Evolutionary conservation across 1,140 invertebrate species (phyloP), one percentile per base, ranked within the genome.

Genomic region (Musca vetustissima): DNA sequence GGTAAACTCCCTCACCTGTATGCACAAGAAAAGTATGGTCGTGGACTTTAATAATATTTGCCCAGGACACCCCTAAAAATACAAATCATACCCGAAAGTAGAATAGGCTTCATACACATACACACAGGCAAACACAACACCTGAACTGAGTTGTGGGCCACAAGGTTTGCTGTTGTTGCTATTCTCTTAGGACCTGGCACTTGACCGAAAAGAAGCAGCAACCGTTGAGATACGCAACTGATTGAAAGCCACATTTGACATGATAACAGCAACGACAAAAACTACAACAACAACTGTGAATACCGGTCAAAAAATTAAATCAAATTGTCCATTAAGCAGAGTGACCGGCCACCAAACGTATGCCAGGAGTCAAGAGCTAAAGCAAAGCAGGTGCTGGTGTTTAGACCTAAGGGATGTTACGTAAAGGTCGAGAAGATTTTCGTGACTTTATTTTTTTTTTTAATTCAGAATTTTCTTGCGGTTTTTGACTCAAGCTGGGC

Each of bases 181-280:
- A 11, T 43, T 43, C 36, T 43, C 36, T 13, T 43, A 13, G 36
- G 36, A 43, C 36, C 36, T 43, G 36, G 36, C 4, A 32, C 28
- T 32, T 32, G 28, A 9, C 13, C 36, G 13, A 6, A 43, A 43
- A 43, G 36, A 43, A 43, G 36, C 36, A 43, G 36, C 36, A 43
- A 43, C 36, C 36, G 4, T 11, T 13, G 36, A 43, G 36, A 53
- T 21, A 43, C 74, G 73, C 70, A 77, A 77, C 76, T 77, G 75
- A 76, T 78, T 77, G 76, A 75, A 77, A 77, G 73, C 79, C 77
- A 79, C 77, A 73, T 73, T 68, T 70, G 25, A 71, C 66, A 55
- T 22, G 52, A 66, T 25, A 53, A 52, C n/a, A 9, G 24, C 48
- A 32, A 32, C 64, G 15, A 25, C 64, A 66, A n/a, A n/a, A n/a